Evolutionary conservation across 2,797 vertebrate species (phyloP).

Genomic region (Sebastes reedi): DNA sequence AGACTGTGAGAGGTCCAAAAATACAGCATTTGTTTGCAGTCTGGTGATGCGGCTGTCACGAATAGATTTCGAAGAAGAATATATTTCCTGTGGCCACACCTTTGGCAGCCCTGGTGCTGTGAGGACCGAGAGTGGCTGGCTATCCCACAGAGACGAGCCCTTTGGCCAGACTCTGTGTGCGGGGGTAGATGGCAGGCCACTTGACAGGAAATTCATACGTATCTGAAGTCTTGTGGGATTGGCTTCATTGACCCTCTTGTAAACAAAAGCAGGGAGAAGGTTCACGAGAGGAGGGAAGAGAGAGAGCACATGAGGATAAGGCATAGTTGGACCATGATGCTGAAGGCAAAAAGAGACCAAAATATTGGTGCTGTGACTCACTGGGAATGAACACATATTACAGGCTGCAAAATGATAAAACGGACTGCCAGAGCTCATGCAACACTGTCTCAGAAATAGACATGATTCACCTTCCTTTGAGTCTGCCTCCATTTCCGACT

Average conservation of each 20-base stretch:
- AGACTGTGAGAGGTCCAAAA: constrained; percentile 28
- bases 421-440: constrained; percentile 48
- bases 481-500: constrained; percentile 1
- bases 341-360: constrained; percentile 53
- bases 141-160: constrained; percentile 56
- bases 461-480: constrained; percentile 58
- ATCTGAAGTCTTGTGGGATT: constrained; percentile 78
- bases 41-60: constrained; percentile 37
- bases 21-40: constrained; percentile 34
- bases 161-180: constrained; percentile 69
- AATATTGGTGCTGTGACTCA: constrained; percentile 69
- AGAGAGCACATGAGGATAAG: constrained; percentile 54
- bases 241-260: constrained; percentile 58
- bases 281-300: constrained; percentile 41
- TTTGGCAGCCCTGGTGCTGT: constrained; percentile 56
- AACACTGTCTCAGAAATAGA: constrained; percentile 58
- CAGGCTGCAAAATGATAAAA: constrained; percentile 60
- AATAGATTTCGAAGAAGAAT: constrained; percentile 53
- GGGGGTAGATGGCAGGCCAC: constrained; percentile 65
- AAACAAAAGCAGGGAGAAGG: constrained; percentile 57
- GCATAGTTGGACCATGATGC: constrained; percentile 32
- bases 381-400: constrained; percentile 54
- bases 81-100: constrained; percentile 64
- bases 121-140: constrained; percentile 37
- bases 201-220: constrained; percentile 67